Percentiles rank a stretch among this genome's conserved stretches.
These are phyloP conservation scores for Linepithema humile DNA, from an alignment of 1,140 invertebrate genomes.

Conservation along the genomic window DNA sequence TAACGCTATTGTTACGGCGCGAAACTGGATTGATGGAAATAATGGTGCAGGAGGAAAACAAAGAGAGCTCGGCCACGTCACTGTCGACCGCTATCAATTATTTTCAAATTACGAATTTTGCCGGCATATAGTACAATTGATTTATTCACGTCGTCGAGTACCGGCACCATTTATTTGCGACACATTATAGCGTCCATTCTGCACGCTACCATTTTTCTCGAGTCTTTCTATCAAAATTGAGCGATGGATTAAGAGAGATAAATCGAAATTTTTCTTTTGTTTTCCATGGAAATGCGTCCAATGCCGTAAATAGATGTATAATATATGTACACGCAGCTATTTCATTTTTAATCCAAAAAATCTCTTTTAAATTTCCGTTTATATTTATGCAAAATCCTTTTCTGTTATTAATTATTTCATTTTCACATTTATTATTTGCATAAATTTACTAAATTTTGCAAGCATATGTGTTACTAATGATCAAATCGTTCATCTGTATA, in stretches of 20 bases:
- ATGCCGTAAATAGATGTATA: background rate
- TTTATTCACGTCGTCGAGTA: constrained; percentile 61
- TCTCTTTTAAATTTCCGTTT: too few species aligned
- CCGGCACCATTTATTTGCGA: constrained; percentile 53
- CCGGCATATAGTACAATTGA: constrained; percentile 66
- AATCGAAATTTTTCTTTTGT: background rate
- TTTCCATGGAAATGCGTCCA: background rate
- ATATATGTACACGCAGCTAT: background rate
- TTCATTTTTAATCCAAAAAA: too few species aligned
- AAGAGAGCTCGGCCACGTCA: constrained; percentile 59
- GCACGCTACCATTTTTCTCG: constrained; percentile 37
- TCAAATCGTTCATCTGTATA: too few species aligned
- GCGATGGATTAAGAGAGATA: background rate
- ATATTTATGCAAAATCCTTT: too few species aligned
- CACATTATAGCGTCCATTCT: constrained; percentile 7
- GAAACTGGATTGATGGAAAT: constrained; percentile 70
- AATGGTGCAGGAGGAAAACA: constrained; percentile 54
- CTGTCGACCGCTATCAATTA: constrained; percentile 67
- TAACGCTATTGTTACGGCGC: constrained; percentile 67
- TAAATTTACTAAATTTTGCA: too few species aligned
- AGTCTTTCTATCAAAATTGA: background rate
- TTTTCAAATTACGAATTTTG: constrained; percentile 73
- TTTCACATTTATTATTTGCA: too few species aligned
- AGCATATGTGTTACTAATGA: too few species aligned
- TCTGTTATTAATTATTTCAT: too few species aligned